Base-by-base conservation (phyloP, 2,113 vertebrate species). In the Eubucco bourcierii region DNA sequence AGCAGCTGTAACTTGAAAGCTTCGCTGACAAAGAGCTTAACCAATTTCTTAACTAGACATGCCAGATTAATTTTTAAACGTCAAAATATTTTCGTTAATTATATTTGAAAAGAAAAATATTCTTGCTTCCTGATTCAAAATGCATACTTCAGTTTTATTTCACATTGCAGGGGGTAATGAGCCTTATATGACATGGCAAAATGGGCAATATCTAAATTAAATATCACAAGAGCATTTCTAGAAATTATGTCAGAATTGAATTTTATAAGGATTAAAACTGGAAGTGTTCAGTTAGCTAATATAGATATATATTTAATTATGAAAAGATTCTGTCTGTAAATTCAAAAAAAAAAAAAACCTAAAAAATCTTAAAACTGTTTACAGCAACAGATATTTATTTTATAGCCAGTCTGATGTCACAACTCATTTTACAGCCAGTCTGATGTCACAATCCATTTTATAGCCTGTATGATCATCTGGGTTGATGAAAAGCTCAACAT, bases 201-300 rank as follows among this genome's bases (percentile, higher is more conserved):
- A 53, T 44, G 6, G 7, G 75, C 59, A 53, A 27, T 65, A 84
- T n/a, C 7, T 21, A 73, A 86, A 72, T 59, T 33, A 39, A 81
- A 58, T 75, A 46, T 10, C 64, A 44, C 11, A 46, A 66, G 24
- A 52, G n/a, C 1, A 64, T 87, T 78, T 71, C 6, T 29, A 28
- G 10, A 80, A 28, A 56, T 29, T 58, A 58, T 88, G 56, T 90
- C 19, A 60, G 6, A 61, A 66, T 7, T 82, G 23, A 90, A 60
- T 80, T 73, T 82, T 84, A 67, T 71, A 53, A 89, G 12, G 31
- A 64, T 58, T 89, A 77, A 9, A 86, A 50, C 5, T 5, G 3
- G 6, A 1, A 1, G 1, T 1, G 4, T 33, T 68, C 53, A 5
- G 2, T 41, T 50, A n/a, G 8, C 8, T 58, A 59, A 28, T 25